These are phyloP conservation scores for Hemichromis elongatus DNA, from an alignment of 2,113 vertebrate species.

Conservation along the genomic window DNA sequence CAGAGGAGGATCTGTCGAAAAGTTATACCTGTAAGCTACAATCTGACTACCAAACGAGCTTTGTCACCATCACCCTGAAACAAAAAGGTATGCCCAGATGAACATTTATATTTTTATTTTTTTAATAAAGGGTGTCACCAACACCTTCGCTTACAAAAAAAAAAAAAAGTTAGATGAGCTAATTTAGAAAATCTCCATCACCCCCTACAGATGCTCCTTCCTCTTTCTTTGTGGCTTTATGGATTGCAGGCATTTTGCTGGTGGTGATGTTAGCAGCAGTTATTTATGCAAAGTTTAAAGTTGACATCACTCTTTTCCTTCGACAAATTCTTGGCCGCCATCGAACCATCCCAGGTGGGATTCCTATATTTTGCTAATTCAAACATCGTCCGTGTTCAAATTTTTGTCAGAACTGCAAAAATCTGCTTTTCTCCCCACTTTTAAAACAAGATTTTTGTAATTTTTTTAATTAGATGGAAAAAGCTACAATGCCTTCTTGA, in stretches of 20 bases:
- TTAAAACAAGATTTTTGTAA: background rate
- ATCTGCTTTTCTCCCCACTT: background rate
- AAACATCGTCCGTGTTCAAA: background rate
- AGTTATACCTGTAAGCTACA: constrained; percentile 34
- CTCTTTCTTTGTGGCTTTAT: background rate
- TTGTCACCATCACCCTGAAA: constrained; percentile 14
- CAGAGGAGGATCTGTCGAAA: background rate
- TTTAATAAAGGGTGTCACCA: background rate
- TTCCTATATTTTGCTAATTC: background rate
- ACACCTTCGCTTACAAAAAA: no score
- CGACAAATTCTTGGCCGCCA: background rate
- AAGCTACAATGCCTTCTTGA: constrained; percentile 61
- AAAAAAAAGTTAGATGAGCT: background rate
- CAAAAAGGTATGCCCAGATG: background rate
- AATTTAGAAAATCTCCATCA: background rate
- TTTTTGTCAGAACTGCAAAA: background rate
- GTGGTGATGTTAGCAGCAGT: background rate
- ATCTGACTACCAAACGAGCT: accelerated
- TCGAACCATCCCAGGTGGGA: background rate
- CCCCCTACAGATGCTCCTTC: background rate
- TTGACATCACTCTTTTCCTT: background rate
- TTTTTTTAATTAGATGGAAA: constrained; percentile 52
- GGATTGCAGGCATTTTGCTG: background rate
- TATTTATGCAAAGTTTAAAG: background rate
- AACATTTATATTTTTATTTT: background rate